Evolutionary conservation across 2,113 vertebrate species (phyloP), one percentile per base, ranked within the genome.

Genomic region (Paraplagusia blochii): DNA sequence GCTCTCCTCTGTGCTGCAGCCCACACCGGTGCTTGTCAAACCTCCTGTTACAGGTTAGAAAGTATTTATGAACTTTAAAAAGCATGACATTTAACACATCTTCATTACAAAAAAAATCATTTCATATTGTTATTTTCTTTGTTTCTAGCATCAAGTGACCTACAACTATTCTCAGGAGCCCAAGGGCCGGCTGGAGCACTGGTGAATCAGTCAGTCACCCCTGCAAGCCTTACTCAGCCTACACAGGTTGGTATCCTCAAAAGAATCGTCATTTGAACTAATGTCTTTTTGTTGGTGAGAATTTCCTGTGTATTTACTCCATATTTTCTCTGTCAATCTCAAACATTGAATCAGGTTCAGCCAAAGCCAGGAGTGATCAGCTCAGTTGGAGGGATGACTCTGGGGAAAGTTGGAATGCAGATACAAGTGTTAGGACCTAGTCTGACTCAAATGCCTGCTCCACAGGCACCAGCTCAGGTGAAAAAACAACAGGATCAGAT

Each of bases 351-450:
- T 0, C 54, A 87, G 85, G 80, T 85, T 45, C 89, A 94, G 92
- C 64, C 89, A 16, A 92, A 92, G 71, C 73, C 91, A 14, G 92
- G 88, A 43, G 89, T 92, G 59, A 91, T 94, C 72, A 91, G 90
- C 69, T 90, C 92, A 2, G 82, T 91, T 1, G 85, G 92, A 11
- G 80, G 82, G 15, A 74, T 88, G 54, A 72, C 67, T 55, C 75
- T 91, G n/a, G 86, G 86, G 15, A 91, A 90, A 60, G 84, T 66
- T n/a, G 72, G 88, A 4, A 52, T 88, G 45, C 90, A 91, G 84
- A 88, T 92, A 50, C 87, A 92, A 67, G 86, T 90, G 15, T 72
- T 91, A 1, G 87, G 90, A 52, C 40, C 87, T 29, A 79, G 79
- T 19, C 46, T 91, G 7, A 54, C 74, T 12, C 88, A 90, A 44